Evolutionary conservation across 2,113 vertebrate genomes (phyloP).

Genomic region (Lophura nycthemera): DNA sequence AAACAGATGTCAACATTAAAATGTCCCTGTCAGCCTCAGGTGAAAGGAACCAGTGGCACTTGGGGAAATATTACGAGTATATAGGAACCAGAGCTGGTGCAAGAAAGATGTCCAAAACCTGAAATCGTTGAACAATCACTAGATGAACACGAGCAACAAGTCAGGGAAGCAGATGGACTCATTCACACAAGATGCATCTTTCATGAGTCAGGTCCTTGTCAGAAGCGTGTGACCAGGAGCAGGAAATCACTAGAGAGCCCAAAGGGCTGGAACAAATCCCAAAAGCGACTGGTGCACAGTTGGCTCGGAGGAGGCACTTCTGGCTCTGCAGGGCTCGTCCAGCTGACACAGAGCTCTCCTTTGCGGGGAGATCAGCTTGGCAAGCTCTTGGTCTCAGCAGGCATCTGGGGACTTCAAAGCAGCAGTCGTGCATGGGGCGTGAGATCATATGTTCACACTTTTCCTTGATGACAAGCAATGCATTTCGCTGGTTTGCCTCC

Average conservation of each 20-base stretch:
- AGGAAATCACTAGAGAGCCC: not conserved
- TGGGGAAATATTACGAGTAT: conserved; percentile 4
- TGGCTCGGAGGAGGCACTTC: conserved; percentile 31
- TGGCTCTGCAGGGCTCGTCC: not conserved
- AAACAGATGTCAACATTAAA: not conserved
- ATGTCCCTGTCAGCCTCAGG: not conserved
- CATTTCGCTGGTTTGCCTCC: not conserved
- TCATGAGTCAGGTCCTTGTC: conserved; percentile 48
- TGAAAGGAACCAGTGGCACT: not conserved
- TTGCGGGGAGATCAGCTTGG: rapidly evolving
- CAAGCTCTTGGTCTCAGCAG: rapidly evolving
- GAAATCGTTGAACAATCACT: not conserved
- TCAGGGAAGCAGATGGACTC: conserved; percentile 29
- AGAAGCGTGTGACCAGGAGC: conserved; percentile 21
- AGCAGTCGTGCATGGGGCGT: not conserved
- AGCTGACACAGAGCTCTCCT: not conserved
- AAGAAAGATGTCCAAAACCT: not conserved
- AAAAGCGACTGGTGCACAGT: not conserved
- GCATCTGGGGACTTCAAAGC: not conserved
- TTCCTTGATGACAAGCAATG: not conserved
- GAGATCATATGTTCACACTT: not conserved
- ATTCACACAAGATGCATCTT: not conserved
- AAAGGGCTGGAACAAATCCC: conserved; percentile 32
- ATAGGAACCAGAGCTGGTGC: not conserved
- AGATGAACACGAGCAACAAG: not conserved